Conservation (phyloP, 1,140 invertebrate species). For the Pogonomyrmex californicus region DNA sequence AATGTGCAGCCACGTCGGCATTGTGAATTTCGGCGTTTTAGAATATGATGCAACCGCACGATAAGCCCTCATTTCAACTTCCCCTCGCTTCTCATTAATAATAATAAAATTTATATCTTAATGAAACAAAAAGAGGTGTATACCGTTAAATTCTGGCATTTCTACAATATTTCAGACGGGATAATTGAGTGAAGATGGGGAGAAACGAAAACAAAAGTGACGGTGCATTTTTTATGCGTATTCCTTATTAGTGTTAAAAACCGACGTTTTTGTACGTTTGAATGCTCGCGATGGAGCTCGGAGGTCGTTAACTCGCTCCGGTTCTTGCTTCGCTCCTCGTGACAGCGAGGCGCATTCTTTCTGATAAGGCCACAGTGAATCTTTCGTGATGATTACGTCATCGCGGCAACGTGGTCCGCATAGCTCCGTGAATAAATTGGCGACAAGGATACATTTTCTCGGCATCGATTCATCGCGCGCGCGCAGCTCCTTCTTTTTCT, state of each 20-base stretch:
- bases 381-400: conserved; percentile 66
- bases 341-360: conserved; percentile 58
- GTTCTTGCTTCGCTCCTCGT: conserved; percentile 40
- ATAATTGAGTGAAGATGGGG: background rate
- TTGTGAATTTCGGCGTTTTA: conserved; percentile 70
- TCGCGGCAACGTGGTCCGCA: conserved; percentile 45
- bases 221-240: background rate
- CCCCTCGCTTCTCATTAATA: background rate
- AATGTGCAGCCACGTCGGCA: conserved; percentile 43
- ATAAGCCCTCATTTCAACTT: background rate
- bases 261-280: conserved; percentile 26
- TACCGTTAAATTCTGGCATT: background rate
- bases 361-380: conserved; percentile 56
- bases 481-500: conserved; percentile 49
- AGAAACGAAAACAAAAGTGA: background rate
- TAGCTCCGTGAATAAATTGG: conserved; percentile 67
- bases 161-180: background rate
- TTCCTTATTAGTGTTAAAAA: background rate
- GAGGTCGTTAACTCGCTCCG: conserved; percentile 54
- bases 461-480: conserved; percentile 59
- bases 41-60: conserved; percentile 30
- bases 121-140: background rate
- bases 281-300: conserved; percentile 29
- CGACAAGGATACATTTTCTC: conserved; percentile 64
- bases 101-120: background rate